Percentiles rank a stretch among this genome's conserved stretches.
Evolutionary conservation across 1,140 invertebrate genomes (phyloP).

Genomic region (Aphelenchoides fujianensis): DNA sequence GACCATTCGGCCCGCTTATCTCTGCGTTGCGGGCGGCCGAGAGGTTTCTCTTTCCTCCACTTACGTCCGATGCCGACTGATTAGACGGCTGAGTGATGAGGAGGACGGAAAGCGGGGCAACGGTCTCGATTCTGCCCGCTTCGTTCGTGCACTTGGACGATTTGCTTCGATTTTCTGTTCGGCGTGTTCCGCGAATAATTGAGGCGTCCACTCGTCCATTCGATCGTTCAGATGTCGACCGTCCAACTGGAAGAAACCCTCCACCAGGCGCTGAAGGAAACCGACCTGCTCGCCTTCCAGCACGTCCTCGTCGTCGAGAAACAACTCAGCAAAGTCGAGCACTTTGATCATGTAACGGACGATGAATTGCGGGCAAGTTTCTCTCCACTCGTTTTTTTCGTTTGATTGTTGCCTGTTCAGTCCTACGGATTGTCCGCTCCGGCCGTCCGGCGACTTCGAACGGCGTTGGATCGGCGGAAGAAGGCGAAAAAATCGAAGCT

Average conservation of each 20-base stretch:
- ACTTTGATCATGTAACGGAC: conserved; percentile 46
- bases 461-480: conserved; percentile 15
- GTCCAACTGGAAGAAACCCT: conserved; percentile 44
- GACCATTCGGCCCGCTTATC: too few relatives aligned
- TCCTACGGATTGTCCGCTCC: conserved; percentile 49
- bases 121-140: not conserved
- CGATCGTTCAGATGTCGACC: conserved; percentile 7
- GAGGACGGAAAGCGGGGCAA: not conserved
- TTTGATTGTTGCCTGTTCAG: conserved; percentile 29
- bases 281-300: conserved; percentile 41
- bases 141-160: too few relatives aligned
- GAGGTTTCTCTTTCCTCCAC: not conserved
- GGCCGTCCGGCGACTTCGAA: conserved; percentile 39
- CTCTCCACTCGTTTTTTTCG: conserved; percentile 7
- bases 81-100: not conserved
- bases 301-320: conserved; percentile 37
- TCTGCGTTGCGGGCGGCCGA: too few relatives aligned
- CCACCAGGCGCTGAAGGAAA: conserved; percentile 40
- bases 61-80: not conserved
- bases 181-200: too few relatives aligned
- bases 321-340: conserved; percentile 47
- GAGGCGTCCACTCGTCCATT: too few relatives aligned
- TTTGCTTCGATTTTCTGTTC: too few relatives aligned
- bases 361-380: conserved; percentile 40
- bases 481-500: conserved; percentile 23